Evolutionary conservation across 2,797 vertebrate species (phyloP).

Genomic region (Onychomys torridus): DNA sequence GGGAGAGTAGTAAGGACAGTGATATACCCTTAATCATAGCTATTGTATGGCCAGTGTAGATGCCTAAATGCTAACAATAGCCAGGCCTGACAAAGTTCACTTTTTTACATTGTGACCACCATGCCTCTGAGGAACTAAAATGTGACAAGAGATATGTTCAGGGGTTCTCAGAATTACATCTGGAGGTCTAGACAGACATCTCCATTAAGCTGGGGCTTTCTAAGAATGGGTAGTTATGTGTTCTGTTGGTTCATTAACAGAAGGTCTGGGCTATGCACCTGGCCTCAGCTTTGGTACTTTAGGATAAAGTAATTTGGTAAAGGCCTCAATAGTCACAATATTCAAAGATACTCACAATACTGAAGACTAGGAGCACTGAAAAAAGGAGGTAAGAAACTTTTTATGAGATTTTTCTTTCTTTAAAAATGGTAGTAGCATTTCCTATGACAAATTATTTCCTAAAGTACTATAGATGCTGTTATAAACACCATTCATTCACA

Average conservation of each 20-base stretch:
- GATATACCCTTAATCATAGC: neutral
- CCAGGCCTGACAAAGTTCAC: neutral
- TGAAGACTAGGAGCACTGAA: neutral
- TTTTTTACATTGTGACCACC: neutral
- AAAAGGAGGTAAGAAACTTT: constrained; percentile 4
- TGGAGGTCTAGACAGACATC: neutral
- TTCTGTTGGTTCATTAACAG: neutral
- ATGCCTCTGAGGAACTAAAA: constrained; percentile 12
- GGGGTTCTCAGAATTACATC: neutral
- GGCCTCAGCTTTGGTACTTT: neutral
- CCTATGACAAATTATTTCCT: constrained; percentile 12
- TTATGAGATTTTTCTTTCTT: neutral
- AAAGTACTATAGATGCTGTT: neutral
- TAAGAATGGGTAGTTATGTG: neutral
- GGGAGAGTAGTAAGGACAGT: neutral
- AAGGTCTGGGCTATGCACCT: neutral
- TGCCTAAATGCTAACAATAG: too few relatives aligned
- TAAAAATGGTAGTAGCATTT: neutral
- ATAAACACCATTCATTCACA: neutral
- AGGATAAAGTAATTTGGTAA: neutral
- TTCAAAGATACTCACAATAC: neutral
- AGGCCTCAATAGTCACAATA: neutral
- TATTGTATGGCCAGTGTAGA: neutral
- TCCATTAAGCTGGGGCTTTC: neutral
- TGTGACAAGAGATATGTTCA: neutral